Conservation (phyloP, 1,140 invertebrate species). For the Brachionus sp. region DNA sequence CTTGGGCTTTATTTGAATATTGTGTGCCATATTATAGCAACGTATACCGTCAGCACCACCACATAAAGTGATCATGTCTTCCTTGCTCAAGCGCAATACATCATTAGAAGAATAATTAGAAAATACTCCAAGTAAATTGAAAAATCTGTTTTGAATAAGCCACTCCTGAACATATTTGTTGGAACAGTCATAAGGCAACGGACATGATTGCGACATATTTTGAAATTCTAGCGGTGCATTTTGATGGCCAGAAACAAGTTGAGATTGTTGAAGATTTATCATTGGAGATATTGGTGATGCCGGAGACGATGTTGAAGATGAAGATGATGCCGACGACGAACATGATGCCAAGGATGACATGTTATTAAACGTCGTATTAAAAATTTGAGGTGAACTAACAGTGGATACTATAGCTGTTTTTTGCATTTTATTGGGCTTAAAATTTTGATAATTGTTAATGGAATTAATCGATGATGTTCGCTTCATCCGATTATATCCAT, state of each 20-base stretch:
- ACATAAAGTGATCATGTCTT: constrained; percentile 29
- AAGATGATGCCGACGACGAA: constrained; percentile 5
- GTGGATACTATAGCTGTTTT: not conserved
- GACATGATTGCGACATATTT: not conserved
- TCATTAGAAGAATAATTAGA: constrained; percentile 25
- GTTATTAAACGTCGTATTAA: not conserved
- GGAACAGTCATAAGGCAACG: not conserved
- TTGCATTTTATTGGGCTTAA: constrained; percentile 5
- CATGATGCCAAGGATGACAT: constrained; percentile 7
- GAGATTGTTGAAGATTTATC: not conserved
- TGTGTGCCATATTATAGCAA: constrained; percentile 24
- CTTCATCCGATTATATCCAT: not conserved
- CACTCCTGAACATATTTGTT: constrained; percentile 37
- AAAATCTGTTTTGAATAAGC: constrained; percentile 35
- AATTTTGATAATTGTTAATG: not conserved
- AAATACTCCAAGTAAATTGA: not conserved
- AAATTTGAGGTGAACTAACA: not conserved
- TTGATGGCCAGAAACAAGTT: not conserved
- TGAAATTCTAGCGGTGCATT: not conserved
- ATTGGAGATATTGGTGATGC: not conserved
- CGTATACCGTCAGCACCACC: constrained; percentile 13
- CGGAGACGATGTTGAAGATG: not conserved
- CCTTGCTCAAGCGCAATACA: constrained; percentile 15
- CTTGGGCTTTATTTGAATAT: constrained; percentile 43
- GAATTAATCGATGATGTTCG: not conserved